Evolutionary conservation across 1,140 invertebrate species (phyloP).

Genomic region (Halesus radiatus): DNA sequence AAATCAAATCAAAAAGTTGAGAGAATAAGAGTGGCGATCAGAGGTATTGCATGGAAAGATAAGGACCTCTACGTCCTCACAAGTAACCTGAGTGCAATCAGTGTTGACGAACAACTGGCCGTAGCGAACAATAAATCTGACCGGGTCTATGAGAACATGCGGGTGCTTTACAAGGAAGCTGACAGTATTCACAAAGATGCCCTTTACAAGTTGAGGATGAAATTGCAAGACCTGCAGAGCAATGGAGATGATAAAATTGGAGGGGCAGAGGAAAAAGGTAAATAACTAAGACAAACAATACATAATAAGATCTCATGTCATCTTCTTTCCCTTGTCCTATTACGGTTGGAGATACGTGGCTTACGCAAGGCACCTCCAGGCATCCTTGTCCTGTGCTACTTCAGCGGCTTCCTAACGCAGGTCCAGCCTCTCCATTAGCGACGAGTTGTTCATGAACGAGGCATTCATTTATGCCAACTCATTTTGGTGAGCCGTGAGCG

Average conservation of each 20-base stretch:
- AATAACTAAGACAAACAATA: background rate
- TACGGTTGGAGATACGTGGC: no score
- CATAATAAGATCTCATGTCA: conserved; percentile 23
- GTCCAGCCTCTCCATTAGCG: no score
- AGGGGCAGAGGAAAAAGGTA: conserved; percentile 66
- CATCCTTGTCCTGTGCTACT: no score
- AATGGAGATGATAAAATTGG: conserved; percentile 66
- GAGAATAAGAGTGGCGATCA: conserved; percentile 61
- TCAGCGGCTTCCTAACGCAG: no score
- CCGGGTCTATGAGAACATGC: conserved; percentile 67
- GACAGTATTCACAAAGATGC: conserved; percentile 66
- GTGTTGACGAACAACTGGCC: conserved; percentile 55
- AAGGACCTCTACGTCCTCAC: conserved; percentile 57
- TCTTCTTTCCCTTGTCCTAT: no score
- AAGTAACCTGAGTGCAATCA: conserved; percentile 58
- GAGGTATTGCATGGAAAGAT: conserved; percentile 64
- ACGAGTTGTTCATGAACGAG: no score
- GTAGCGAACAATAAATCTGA: conserved; percentile 62
- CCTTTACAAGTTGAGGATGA: conserved; percentile 65
- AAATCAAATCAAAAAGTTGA: conserved; percentile 61
- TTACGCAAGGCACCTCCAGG: no score
- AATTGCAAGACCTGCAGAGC: conserved; percentile 63
- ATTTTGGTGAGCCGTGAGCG: no score
- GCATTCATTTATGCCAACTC: no score
- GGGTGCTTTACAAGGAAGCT: conserved; percentile 69